These are phyloP conservation scores for Drosophila koepferae DNA, from an alignment of 2,888 invertebrate species.

Conservation along the genomic window DNA sequence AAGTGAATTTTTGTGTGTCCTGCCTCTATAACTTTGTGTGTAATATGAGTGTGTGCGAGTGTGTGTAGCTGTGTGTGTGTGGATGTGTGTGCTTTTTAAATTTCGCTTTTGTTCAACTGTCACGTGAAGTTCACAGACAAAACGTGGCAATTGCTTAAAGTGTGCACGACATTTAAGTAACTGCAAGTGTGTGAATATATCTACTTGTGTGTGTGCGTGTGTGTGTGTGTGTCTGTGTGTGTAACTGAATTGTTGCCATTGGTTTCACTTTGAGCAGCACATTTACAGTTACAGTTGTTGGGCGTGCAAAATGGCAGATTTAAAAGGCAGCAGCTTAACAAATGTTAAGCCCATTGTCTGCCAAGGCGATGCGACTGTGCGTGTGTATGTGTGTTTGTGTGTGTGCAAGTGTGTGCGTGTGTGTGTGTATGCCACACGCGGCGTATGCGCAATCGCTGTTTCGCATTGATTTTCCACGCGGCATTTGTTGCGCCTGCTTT, in stretches of 20 bases:
- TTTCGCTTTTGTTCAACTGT: conserved; percentile 57
- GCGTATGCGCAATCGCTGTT: conserved; percentile 66
- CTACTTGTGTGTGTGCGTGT: conserved; percentile 5
- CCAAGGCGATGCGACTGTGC: conserved; percentile 19
- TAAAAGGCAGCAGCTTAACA: conserved; percentile 57
- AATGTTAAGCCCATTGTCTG: conserved; percentile 60
- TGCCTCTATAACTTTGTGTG: conserved; percentile 14
- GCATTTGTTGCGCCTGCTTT: conserved; percentile 34
- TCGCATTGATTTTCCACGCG: conserved; percentile 67
- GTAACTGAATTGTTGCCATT: conserved; percentile 52
- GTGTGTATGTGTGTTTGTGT: background rate
- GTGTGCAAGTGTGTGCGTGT: background rate
- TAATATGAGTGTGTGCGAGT: conserved; percentile 12
- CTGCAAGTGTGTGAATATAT: conserved; percentile 1
- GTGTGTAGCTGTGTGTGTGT: background rate
- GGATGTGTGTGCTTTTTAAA: conserved; percentile 49
- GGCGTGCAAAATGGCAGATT: conserved; percentile 54
- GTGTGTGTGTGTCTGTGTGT: conserved; percentile 17
- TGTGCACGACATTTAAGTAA: conserved; percentile 38
- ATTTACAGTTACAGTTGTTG: conserved; percentile 50
- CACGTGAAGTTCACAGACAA: conserved; percentile 50
- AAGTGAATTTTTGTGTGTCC: conserved; percentile 47
- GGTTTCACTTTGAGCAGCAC: conserved; percentile 53
- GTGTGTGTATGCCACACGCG: conserved; percentile 35
- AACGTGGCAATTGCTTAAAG: conserved; percentile 47